These are phyloP conservation scores for Falcaria lacertinaria DNA, from an alignment of 2,888 invertebrate genomes.

Conservation along the genomic window DNA sequence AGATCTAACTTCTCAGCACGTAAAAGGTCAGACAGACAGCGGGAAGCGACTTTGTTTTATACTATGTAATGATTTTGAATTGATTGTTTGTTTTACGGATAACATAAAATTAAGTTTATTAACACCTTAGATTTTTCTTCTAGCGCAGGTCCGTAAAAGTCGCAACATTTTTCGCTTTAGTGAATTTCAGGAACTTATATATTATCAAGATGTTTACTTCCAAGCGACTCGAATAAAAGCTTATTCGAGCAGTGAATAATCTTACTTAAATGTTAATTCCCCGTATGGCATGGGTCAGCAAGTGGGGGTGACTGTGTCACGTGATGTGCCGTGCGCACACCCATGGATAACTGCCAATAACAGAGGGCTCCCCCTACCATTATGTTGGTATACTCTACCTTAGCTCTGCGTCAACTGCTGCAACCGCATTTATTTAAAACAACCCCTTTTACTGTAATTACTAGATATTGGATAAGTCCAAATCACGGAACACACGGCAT, in stretches of 20 bases:
- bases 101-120: too few species aligned
- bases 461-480: conserved; percentile 35
- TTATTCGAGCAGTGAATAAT: conserved; percentile 21
- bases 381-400: conserved; percentile 35
- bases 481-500: conserved; percentile 45
- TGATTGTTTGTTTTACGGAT: too few species aligned
- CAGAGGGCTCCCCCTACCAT: conserved; percentile 48
- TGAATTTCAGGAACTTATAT: background rate
- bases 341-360: conserved; percentile 60
- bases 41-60: too few species aligned
- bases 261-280: conserved; percentile 13
- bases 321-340: conserved; percentile 56
- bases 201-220: background rate
- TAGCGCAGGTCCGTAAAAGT: too few species aligned
- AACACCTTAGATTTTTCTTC: too few species aligned
- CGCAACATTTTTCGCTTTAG: too few species aligned
- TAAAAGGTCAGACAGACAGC: too few species aligned
- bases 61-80: too few species aligned
- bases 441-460: conserved; percentile 50
- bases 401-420: conserved; percentile 35
- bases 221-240: conserved; percentile 16
- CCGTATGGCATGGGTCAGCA: conserved; percentile 17
- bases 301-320: conserved; percentile 46
- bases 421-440: conserved; percentile 47
- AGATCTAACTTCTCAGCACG: too few species aligned